phyloP scores from a whole-genome alignment of 2,888 invertebrate species.

The Noctuana brunneofusca region DNA sequence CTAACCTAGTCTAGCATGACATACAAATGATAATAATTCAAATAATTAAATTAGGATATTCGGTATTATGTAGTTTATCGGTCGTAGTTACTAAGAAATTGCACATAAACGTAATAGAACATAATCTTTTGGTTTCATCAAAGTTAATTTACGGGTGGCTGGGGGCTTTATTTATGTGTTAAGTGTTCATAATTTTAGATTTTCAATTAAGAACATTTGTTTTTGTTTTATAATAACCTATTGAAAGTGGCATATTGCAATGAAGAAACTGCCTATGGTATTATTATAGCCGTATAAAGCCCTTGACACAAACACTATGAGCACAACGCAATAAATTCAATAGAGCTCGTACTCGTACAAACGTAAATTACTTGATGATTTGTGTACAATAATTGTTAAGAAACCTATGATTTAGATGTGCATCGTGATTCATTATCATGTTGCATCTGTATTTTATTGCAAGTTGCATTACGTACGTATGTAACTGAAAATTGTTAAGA shows the following conservation, averaged over 20 bases:
- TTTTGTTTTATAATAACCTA: no score
- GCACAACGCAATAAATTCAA: conserved; percentile 24
- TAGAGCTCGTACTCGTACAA: conserved; percentile 8
- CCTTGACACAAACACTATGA: conserved; percentile 22
- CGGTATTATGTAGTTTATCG: no score
- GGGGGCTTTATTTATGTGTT: no score
- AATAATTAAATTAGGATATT: no score
- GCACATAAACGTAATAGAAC: no score
- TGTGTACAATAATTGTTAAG: conserved; percentile 23
- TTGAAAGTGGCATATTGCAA: not conserved
- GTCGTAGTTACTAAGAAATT: no score
- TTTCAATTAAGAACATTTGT: no score
- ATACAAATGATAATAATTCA: no score
- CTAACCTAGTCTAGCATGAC: no score
- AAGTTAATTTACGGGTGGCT: no score
- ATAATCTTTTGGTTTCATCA: no score
- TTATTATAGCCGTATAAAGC: conserved; percentile 10
- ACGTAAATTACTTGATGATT: conserved; percentile 31
- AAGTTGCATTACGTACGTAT: not conserved
- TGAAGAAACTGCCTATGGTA: conserved; percentile 4
- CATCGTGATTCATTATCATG: conserved; percentile 12
- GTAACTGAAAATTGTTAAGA: not conserved
- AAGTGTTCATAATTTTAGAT: no score
- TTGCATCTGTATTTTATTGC: conserved; percentile 1
- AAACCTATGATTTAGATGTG: conserved; percentile 25